Conservation (phyloP, 2,113 vertebrate species). For the Laticauda colubrina region DNA sequence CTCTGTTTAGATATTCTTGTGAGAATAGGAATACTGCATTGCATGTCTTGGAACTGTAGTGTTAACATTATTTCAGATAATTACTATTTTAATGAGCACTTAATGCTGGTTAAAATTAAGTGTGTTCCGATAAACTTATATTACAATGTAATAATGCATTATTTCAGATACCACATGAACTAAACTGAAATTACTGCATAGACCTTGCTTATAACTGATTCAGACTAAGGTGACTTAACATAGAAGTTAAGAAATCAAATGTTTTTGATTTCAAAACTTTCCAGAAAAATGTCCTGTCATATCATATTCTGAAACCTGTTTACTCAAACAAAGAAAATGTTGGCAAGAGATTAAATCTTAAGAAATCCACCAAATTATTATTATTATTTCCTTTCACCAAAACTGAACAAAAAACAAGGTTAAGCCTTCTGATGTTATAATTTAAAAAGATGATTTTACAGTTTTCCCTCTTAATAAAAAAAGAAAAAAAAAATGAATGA, state of each 20-base stretch:
- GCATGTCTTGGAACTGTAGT: background rate
- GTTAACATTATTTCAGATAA: background rate
- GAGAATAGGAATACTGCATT: background rate
- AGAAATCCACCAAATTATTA: background rate
- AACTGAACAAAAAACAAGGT: background rate
- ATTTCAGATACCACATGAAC: background rate
- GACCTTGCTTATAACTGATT: background rate
- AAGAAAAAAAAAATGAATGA: background rate
- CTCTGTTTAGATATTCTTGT: background rate
- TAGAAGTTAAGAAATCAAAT: background rate
- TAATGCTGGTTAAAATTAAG: background rate
- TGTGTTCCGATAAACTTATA: background rate
- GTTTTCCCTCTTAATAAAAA: background rate
- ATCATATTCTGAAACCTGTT: background rate
- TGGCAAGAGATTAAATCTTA: background rate
- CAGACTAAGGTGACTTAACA: background rate
- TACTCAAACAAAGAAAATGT: background rate
- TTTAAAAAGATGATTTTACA: background rate
- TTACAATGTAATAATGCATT: background rate
- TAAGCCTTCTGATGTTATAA: background rate
- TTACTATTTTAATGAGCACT: background rate
- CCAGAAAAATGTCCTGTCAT: background rate
- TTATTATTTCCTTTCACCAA: background rate
- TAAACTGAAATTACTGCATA: background rate
- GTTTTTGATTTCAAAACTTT: background rate